Percentiles rank a stretch among this genome's conserved stretches.
These are phyloP conservation scores for Telmatherina bonti DNA, from an alignment of 2,797 vertebrate genomes.

Conservation along the genomic window DNA sequence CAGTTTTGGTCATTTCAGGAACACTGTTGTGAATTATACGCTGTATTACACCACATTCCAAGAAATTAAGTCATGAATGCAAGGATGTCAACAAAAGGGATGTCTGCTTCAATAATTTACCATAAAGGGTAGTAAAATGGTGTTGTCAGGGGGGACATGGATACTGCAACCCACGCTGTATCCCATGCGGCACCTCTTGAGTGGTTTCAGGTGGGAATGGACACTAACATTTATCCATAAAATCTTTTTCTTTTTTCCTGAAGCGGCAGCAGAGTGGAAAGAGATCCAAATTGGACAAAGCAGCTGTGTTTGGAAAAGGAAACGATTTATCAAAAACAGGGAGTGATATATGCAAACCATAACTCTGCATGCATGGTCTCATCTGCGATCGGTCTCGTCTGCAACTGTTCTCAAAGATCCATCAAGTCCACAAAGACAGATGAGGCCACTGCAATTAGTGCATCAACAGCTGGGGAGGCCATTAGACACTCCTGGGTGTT, in stretches of 20 bases:
- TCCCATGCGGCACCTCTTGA: constrained; percentile 31
- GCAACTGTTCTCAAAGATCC: constrained; percentile 62
- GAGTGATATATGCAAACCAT: constrained; percentile 73
- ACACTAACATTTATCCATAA: constrained; percentile 67
- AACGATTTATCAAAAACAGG: constrained; percentile 77
- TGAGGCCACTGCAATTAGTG: constrained; percentile 75
- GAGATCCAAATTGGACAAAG: constrained; percentile 52
- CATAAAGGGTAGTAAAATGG: constrained; percentile 27
- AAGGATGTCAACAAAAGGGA: constrained; percentile 37
- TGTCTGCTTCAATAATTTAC: constrained; percentile 40
- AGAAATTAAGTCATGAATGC: constrained; percentile 16
- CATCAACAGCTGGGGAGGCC: constrained; percentile 78
- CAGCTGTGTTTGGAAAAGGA: constrained; percentile 88
- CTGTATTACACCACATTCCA: background rate
- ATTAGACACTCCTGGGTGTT: constrained; percentile 73
- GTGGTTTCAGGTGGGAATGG: constrained; percentile 65
- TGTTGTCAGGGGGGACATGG: constrained; percentile 40
- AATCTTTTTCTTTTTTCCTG: constrained; percentile 17
- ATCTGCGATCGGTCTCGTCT: constrained; percentile 45
- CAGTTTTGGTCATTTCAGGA: background rate
- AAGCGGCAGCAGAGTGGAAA: background rate
- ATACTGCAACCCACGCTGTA: constrained; percentile 54
- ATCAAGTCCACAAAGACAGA: constrained; percentile 45
- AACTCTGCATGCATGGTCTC: constrained; percentile 52
- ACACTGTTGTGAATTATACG: constrained; percentile 1